Evolutionary conservation across 2,888 invertebrate species (phyloP).

Genomic region (Dinocampus coccinellae): DNA sequence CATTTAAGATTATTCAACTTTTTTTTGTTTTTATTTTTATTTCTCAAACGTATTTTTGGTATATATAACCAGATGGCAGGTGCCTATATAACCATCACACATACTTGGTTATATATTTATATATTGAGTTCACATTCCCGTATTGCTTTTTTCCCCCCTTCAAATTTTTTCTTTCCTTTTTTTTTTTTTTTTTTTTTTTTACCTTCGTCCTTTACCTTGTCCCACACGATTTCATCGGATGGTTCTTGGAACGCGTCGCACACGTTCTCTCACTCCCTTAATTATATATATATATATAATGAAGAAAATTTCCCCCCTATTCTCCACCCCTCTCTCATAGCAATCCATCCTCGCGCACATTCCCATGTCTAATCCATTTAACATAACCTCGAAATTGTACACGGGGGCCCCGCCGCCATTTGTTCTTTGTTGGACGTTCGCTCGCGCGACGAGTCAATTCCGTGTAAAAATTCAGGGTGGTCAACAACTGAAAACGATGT

Average conservation of each 20-base stretch:
- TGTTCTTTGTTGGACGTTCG: slow-evolving; percentile 30
- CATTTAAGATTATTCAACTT: neutral
- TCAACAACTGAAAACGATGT: neutral
- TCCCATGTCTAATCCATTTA: slow-evolving; percentile 69
- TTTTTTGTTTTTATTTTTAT: neutral
- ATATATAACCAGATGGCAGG: neutral
- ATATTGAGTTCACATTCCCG: neutral
- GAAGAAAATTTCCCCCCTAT: slow-evolving; percentile 33
- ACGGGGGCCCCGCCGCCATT: slow-evolving; percentile 10
- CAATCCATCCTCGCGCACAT: slow-evolving; percentile 64
- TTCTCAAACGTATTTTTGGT: neutral
- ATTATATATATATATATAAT: neutral
- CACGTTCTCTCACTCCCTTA: slow-evolving; percentile 18
- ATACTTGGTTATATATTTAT: neutral
- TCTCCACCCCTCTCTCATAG: too few species aligned
- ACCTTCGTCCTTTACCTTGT: neutral
- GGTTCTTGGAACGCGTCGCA: slow-evolving; percentile 28
- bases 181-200: neutral
- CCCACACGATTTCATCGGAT: neutral
- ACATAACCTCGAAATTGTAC: slow-evolving; percentile 57
- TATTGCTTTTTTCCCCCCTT: too few species aligned
- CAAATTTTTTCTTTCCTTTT: neutral
- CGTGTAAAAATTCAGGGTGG: slow-evolving; percentile 50
- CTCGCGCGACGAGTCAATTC: slow-evolving; percentile 66
- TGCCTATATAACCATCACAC: neutral